phyloP scores from a whole-genome alignment of 1,140 invertebrate genomes.

The Spodoptera frugiperda region DNA sequence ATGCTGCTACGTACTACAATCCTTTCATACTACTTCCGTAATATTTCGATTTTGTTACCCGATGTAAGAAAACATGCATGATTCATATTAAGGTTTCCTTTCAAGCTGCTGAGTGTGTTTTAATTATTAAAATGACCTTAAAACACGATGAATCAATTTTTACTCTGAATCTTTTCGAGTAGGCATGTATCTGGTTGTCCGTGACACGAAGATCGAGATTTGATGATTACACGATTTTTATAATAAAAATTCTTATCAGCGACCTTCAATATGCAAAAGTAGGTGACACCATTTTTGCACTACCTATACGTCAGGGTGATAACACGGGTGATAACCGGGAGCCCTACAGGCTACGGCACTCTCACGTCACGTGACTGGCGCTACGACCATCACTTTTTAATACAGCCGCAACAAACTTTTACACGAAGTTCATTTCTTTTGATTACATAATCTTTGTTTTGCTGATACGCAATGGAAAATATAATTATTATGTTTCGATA shows the following conservation, averaged over 20 bases:
- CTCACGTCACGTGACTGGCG: constrained; percentile 26
- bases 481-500: constrained; percentile 45
- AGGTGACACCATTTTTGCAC: constrained; percentile 77
- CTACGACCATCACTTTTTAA: constrained; percentile 12
- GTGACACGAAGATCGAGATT: constrained; percentile 71
- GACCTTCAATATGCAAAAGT: constrained; percentile 79
- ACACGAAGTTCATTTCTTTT: constrained; percentile 17
- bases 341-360: constrained; percentile 57
- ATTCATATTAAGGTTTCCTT: too few species aligned
- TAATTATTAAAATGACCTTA: too few species aligned
- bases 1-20: too few species aligned
- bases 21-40: too few species aligned
- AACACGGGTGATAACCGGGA: constrained; percentile 68
- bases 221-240: constrained; percentile 65
- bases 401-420: not conserved
- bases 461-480: constrained; percentile 36
- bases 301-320: constrained; percentile 64
- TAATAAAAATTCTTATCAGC: constrained; percentile 68
- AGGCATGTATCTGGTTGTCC: constrained; percentile 63
- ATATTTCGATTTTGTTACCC: too few species aligned
- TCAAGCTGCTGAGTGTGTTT: too few species aligned
- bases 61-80: not conserved
- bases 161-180: constrained; percentile 12
- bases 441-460: constrained; percentile 27
- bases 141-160: not conserved